phyloP scores from a whole-genome alignment of 1,140 invertebrate species.

The Leptinotarsa lineolata region DNA sequence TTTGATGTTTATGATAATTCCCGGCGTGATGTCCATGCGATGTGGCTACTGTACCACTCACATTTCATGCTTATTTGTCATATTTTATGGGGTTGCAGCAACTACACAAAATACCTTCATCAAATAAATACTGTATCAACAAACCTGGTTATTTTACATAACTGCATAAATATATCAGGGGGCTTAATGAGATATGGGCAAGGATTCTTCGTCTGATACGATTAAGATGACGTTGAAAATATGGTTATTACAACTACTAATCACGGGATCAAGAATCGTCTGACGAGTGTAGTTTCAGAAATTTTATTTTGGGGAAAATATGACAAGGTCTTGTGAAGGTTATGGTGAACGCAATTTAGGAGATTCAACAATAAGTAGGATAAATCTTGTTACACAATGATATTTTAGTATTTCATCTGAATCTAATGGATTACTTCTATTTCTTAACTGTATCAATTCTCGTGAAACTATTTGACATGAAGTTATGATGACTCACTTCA shows the following conservation, averaged over 20 bases:
- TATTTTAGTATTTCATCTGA: no score
- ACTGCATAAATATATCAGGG: constrained; percentile 26
- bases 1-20: constrained; percentile 52
- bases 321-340: no score
- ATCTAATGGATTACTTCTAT: no score
- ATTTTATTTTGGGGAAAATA: not conserved
- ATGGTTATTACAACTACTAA: constrained; percentile 23
- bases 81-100: constrained; percentile 38
- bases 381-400: no score
- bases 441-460: no score
- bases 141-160: constrained; percentile 31
- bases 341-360: no score
- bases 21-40: constrained; percentile 41
- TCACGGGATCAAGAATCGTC: constrained; percentile 12
- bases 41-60: constrained; percentile 41
- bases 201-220: constrained; percentile 20
- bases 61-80: constrained; percentile 46
- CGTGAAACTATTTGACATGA: no score
- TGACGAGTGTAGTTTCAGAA: not conserved
- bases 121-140: constrained; percentile 40
- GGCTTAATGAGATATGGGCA: constrained; percentile 22
- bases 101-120: constrained; percentile 35
- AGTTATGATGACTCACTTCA: no score
- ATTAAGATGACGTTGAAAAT: constrained; percentile 29
- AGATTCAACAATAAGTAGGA: no score